Conservation (phyloP, 2,888 invertebrate genomes). For the Actias luna region DNA sequence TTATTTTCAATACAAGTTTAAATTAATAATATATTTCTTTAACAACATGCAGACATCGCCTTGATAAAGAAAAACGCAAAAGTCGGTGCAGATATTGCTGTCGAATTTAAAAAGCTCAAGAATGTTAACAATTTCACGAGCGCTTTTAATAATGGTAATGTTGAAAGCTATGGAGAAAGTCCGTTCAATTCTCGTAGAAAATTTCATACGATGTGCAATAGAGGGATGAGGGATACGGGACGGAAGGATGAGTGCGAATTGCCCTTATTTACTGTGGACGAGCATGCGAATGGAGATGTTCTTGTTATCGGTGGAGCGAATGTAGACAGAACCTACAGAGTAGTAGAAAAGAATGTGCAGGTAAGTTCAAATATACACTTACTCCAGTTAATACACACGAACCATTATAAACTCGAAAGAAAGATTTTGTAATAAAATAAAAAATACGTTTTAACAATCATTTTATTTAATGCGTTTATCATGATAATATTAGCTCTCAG, state of each 20-base stretch:
- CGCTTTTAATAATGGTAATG: slow-evolving; percentile 49
- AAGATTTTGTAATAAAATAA: slow-evolving; percentile 24
- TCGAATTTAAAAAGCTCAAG: slow-evolving; percentile 78
- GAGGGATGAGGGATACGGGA: slow-evolving; percentile 16
- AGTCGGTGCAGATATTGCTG: slow-evolving; percentile 90
- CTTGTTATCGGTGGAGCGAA: slow-evolving; percentile 91
- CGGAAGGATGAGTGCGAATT: slow-evolving; percentile 30
- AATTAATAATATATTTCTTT: slow-evolving; percentile 62
- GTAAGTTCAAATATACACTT: slow-evolving; percentile 82
- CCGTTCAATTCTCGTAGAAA: slow-evolving; percentile 41
- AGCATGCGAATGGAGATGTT: slow-evolving; percentile 55
- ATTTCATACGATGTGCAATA: slow-evolving; percentile 55
- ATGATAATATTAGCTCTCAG: slow-evolving; percentile 81
- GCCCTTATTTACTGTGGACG: slow-evolving; percentile 32
- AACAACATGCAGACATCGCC: slow-evolving; percentile 86
- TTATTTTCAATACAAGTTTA: no score
- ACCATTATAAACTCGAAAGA: neutral
- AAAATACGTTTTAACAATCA: slow-evolving; percentile 75
- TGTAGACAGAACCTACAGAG: slow-evolving; percentile 86
- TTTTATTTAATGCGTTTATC: slow-evolving; percentile 80
- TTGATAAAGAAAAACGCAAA: slow-evolving; percentile 96
- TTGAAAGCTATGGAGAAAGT: slow-evolving; percentile 35
- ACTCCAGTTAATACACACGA: neutral
- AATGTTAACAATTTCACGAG: slow-evolving; percentile 49
- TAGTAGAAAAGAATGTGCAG: slow-evolving; percentile 83